These are phyloP conservation scores for Plutella xylostella DNA, from an alignment of 2,888 invertebrate species.

Conservation along the genomic window DNA sequence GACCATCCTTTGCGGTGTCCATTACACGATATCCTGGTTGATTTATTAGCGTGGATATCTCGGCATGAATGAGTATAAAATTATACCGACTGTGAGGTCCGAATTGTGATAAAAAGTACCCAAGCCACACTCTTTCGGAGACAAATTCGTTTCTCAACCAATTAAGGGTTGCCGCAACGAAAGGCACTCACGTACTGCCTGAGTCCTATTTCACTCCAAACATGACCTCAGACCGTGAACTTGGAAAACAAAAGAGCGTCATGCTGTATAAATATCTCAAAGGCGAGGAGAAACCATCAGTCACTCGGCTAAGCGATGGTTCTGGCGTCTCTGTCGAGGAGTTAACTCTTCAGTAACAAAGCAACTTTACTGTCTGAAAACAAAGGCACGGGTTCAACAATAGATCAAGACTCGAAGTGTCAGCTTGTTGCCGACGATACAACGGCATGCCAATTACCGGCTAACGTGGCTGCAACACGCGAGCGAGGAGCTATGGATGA, in stretches of 20 bases:
- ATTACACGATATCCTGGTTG: slow-evolving; percentile 63
- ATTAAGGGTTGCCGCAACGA: too few species aligned
- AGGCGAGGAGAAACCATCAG: slow-evolving; percentile 45
- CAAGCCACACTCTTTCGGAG: too few species aligned
- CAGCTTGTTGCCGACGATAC: slow-evolving; percentile 32
- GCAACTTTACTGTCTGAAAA: slow-evolving; percentile 55
- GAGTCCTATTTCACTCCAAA: too few species aligned
- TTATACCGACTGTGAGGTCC: slow-evolving; percentile 33
- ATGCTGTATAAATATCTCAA: slow-evolving; percentile 29
- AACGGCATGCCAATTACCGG: slow-evolving; percentile 53
- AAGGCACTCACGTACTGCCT: too few species aligned
- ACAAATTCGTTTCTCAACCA: too few species aligned
- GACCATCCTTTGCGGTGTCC: slow-evolving; percentile 48
- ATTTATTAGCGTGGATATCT: slow-evolving; percentile 56
- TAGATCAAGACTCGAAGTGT: slow-evolving; percentile 37
- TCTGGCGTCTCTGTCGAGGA: slow-evolving; percentile 9
- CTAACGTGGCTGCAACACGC: slow-evolving; percentile 52
- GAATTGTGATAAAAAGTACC: too few species aligned
- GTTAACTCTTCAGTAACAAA: slow-evolving; percentile 42
- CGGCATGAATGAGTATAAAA: slow-evolving; percentile 40
- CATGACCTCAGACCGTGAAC: too few species aligned
- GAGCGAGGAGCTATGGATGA: too few species aligned
- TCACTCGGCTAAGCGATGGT: slow-evolving; percentile 22
- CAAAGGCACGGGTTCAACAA: slow-evolving; percentile 43
- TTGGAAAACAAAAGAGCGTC: slow-evolving; percentile 33